Base-by-base conservation (phyloP, 1,140 invertebrate genomes). In the Aphis gossypii region DNA sequence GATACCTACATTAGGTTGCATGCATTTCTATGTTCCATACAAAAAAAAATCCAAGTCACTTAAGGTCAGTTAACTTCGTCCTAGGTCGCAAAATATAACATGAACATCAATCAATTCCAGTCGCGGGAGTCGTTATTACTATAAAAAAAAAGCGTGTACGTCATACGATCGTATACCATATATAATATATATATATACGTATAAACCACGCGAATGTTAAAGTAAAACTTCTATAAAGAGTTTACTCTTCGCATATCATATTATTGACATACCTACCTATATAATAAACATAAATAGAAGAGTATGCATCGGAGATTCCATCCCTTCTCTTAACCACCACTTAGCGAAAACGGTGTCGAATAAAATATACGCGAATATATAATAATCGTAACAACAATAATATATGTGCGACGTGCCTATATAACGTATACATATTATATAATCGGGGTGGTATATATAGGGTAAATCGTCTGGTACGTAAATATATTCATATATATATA, bases 381-480 rank as follows among this genome's bases (percentile, higher is more conserved):
- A 84, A 84, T 84, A 84, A 84, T 84, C 38, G 41, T 84, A 84
- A 84, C 41, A 84, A 84, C 23, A 41, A 84, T 84, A 84, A 44
- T 44, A 44, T 84, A 41, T 84, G 30, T 11, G 51, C n/a, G n/a
- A 89, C 48, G 87, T 44, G 14, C 60, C 60, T n/a, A n/a, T 76
- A 30, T n/a, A 76, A n/a, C n/a, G n/a, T 60, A 60, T 35, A 76
- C 60, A 76, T 76, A 76, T 76, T 76, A n/a, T 35, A 76, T 76
- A 68, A n/a, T 68, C 30, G 60, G 30, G 60, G 60, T 76, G 14
- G 60, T 76, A 35, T n/a, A 7, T 76, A n/a, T 76, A n/a, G 60
- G 5, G 14, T 76, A n/a, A 4, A 56, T 68, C 7, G 82, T 83
- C 35, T 20, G 38, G 21, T 41, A 83, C 8, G 38, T 11, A 41